Percentiles rank a stretch among this genome's conserved stretches.
Conservation (phyloP, 1,140 invertebrate genomes). For the Drosophila miranda region DNA sequence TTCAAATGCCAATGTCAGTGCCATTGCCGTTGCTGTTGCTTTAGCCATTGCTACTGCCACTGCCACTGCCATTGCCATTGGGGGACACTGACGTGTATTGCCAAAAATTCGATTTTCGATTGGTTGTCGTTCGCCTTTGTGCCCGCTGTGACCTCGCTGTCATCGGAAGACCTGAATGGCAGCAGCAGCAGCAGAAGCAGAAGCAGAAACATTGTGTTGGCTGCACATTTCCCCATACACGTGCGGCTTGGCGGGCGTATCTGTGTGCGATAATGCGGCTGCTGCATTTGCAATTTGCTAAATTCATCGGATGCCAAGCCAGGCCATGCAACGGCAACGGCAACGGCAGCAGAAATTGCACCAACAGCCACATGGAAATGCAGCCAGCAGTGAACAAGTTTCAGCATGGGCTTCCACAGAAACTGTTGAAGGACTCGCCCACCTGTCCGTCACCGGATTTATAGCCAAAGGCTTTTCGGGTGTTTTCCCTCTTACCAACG, state of each 20-base stretch:
- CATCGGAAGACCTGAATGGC: conserved; percentile 39
- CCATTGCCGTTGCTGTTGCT: conserved; percentile 16
- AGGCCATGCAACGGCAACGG: conserved; percentile 12
- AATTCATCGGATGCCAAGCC: conserved; percentile 25
- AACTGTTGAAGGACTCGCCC: conserved; percentile 19
- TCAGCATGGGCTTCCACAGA: conserved; percentile 16
- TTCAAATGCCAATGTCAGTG: conserved; percentile 54
- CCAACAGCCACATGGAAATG: conserved; percentile 18
- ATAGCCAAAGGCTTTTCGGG: conserved; percentile 26
- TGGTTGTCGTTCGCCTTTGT: conserved; percentile 47
- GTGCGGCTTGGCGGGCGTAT: conserved; percentile 3
- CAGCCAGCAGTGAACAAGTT: conserved; percentile 9
- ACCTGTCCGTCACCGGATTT: conserved; percentile 51
- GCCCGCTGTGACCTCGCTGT: conserved; percentile 32
- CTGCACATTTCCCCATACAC: neutral
- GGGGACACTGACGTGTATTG: conserved; percentile 38
- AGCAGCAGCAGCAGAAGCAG: conserved; percentile 9
- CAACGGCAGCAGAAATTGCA: conserved; percentile 36
- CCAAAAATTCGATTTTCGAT: conserved; percentile 74
- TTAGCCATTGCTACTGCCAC: conserved; percentile 16
- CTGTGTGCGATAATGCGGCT: conserved; percentile 47
- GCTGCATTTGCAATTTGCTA: conserved; percentile 71
- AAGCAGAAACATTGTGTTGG: conserved; percentile 40
- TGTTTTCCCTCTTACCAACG: neutral
- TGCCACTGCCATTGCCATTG: conserved; percentile 50